Conservation (phyloP, 2,113 vertebrate genomes). For the Reinhardtius hippoglossoides region DNA sequence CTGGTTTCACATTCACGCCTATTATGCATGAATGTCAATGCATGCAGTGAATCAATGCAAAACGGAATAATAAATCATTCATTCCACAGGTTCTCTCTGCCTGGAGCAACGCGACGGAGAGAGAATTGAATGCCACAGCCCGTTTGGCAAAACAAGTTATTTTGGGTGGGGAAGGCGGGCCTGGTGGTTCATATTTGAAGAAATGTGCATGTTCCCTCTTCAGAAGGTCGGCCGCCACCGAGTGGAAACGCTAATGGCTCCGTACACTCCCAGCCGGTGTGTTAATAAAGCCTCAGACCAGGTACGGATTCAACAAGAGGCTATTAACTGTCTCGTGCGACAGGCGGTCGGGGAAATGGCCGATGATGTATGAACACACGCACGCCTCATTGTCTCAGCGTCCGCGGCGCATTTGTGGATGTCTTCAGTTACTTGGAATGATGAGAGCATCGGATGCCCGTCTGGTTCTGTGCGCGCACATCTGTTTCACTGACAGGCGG, state of each 20-base stretch:
- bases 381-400: constrained; percentile 36
- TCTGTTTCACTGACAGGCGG: constrained; percentile 57
- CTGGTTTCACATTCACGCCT: constrained; percentile 64
- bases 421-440: constrained; percentile 43
- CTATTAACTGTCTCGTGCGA: constrained; percentile 4
- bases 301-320: constrained; percentile 6
- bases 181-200: background rate
- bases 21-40: constrained; percentile 79
- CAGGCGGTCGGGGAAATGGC: constrained; percentile 2
- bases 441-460: constrained; percentile 17
- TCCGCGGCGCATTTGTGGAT: constrained; percentile 2
- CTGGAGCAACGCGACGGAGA: constrained; percentile 27
- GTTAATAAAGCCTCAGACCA: constrained; percentile 29
- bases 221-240: background rate
- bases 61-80: constrained; percentile 67
- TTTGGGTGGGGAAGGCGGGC: constrained; percentile 18
- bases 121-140: constrained; percentile 53
- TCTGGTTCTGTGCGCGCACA: constrained; percentile 32
- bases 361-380: background rate
- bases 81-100: constrained; percentile 49
- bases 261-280: constrained; percentile 2
- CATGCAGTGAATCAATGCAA: constrained; percentile 71
- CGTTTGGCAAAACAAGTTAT: constrained; percentile 54
- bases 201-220: constrained; percentile 13
- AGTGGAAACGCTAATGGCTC: background rate